Evolutionary conservation across 2,888 invertebrate genomes (phyloP).

Genomic region (Nephrocerus scutellatus): DNA sequence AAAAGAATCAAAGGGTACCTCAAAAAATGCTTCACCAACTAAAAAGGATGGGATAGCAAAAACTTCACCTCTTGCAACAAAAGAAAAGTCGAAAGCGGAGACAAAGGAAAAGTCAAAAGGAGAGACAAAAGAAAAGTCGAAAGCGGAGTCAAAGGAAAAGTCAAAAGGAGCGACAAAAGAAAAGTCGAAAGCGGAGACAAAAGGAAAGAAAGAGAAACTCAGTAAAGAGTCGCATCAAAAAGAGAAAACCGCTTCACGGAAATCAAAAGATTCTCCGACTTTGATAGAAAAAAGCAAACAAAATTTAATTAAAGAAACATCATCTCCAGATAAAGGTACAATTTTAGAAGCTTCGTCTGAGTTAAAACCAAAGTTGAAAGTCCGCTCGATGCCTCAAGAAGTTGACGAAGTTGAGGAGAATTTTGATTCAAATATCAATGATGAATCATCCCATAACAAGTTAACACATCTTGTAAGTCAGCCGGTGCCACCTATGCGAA

Average conservation of each 20-base stretch:
- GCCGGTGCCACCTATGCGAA: too few species aligned
- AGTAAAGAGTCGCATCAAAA: slow-evolving; percentile 18
- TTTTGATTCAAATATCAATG: too few species aligned
- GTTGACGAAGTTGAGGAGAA: too few species aligned
- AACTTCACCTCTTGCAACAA: too few species aligned
- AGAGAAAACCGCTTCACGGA: slow-evolving; percentile 25
- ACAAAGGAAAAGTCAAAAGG: slow-evolving; percentile 3
- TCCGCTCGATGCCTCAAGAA: too few species aligned
- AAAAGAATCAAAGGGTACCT: too few species aligned
- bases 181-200: slow-evolving; percentile 19
- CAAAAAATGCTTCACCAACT: too few species aligned
- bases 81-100: background rate
- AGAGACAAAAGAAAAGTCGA: slow-evolving; percentile 15
- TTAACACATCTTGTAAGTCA: too few species aligned
- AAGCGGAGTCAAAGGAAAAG: slow-evolving; percentile 12
- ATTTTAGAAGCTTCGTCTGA: too few species aligned
- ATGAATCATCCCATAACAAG: too few species aligned
- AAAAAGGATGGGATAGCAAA: too few species aligned
- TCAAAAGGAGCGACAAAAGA: slow-evolving; percentile 14
- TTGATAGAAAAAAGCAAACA: slow-evolving; percentile 22
- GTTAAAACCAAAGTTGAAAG: too few species aligned
- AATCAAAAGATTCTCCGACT: slow-evolving; percentile 6
- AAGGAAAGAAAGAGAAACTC: slow-evolving; percentile 6
- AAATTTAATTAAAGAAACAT: slow-evolving; percentile 19
- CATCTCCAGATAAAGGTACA: slow-evolving; percentile 25